Percentiles rank a stretch among this genome's conserved stretches.
These are phyloP conservation scores for Chionomys nivalis DNA, from an alignment of 2,113 vertebrate species.

Conservation along the genomic window DNA sequence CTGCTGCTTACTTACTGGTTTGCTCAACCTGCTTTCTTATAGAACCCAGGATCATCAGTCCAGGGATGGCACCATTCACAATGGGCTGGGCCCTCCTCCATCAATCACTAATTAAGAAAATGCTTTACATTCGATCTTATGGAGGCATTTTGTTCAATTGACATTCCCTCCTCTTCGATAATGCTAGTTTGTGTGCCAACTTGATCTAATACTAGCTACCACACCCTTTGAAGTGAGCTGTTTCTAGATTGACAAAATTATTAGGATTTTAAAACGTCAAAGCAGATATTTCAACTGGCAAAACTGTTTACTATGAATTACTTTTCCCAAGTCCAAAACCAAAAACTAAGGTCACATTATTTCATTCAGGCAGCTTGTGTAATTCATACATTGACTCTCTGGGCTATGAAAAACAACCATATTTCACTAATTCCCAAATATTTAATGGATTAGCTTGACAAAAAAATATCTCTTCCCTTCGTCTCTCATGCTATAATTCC, in stretches of 20 bases:
- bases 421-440: constrained; percentile 34
- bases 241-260: background rate
- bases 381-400: background rate
- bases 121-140: background rate
- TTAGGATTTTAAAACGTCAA: background rate
- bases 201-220: background rate
- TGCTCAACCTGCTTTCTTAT: background rate
- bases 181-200: background rate
- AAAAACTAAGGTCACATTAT: background rate
- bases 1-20: background rate
- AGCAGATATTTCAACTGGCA: background rate
- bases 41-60: background rate
- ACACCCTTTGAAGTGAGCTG: background rate
- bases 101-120: background rate
- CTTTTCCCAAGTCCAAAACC: background rate
- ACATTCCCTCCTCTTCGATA: background rate
- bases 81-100: background rate
- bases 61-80: background rate
- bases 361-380: background rate
- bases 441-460: background rate
- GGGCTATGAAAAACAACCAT: background rate
- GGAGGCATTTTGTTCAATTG: background rate
- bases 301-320: background rate
- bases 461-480: background rate
- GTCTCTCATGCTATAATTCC: background rate